A percentile compares a stretch with the other conserved stretches of the same genome.
Evolutionary conservation across 2,888 invertebrate genomes (phyloP).

Genomic region (Nomada fucata): DNA sequence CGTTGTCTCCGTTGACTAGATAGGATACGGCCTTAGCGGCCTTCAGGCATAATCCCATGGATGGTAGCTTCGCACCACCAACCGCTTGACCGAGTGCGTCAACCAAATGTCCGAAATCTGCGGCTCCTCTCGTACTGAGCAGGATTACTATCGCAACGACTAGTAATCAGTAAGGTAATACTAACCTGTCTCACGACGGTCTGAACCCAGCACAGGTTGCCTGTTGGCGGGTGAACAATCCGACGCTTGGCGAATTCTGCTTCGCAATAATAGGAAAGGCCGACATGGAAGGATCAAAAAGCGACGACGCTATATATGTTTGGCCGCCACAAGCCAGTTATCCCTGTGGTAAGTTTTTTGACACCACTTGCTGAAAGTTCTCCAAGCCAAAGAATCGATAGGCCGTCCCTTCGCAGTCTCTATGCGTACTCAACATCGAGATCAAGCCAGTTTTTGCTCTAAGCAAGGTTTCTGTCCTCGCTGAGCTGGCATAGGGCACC

Average conservation of each 20-base stretch:
- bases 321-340: slow-evolving; percentile 85
- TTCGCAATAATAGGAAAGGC: slow-evolving; percentile 91
- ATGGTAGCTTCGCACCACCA: slow-evolving; percentile 89
- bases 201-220: slow-evolving; percentile 89
- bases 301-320: slow-evolving; percentile 89
- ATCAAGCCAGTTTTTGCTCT: too few species aligned
- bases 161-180: slow-evolving; percentile 85
- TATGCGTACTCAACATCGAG: too few species aligned
- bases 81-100: slow-evolving; percentile 85
- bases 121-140: slow-evolving; percentile 87
- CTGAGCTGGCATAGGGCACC: too few species aligned
- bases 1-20: slow-evolving; percentile 84
- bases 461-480: too few species aligned
- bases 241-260: slow-evolving; percentile 90
- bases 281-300: slow-evolving; percentile 91
- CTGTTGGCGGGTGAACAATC: slow-evolving; percentile 90
- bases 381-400: slow-evolving; percentile 87
- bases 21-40: slow-evolving; percentile 87
- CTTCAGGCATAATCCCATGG: slow-evolving; percentile 87
- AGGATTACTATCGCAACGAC: too few species aligned
- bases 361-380: slow-evolving; percentile 70
- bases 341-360: slow-evolving; percentile 78
- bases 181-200: slow-evolving; percentile 87
- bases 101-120: slow-evolving; percentile 87
- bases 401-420: slow-evolving; percentile 85